Evolutionary conservation across 2,888 invertebrate species (phyloP), one percentile per base, ranked within the genome.

Genomic region (Chrysolina haemoptera): DNA sequence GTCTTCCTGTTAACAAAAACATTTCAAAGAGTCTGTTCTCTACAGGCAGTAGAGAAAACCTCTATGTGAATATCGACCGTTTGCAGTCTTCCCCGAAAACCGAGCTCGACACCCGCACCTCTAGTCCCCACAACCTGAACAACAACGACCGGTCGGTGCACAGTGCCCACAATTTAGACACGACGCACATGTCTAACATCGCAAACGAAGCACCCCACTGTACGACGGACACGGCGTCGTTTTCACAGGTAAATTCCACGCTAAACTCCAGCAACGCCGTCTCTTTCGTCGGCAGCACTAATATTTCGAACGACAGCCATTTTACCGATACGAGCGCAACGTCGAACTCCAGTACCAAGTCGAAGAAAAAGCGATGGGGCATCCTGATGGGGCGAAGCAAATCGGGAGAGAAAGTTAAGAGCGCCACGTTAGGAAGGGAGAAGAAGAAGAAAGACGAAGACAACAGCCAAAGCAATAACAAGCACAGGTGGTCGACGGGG

Each of bases 401-500:
- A 80, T 87, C 88, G 9, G 89, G 88, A 55, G 90, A 90, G 73
- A 90, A 91, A 78, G 90, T 90, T 74, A 91, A 94, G 80, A 92
- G 93, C 76, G 94, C 93, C 0, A 94, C 94, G 5, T 85, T 94
- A 65, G 93, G 94, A 0, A 89, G 94, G 74, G 93, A 93, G 76
- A 90, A 91, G 78, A 88, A 89, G 77, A 90, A 91, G 78, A 88
- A 89, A 82, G 90, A 90, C 73, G 89, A 89, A 81, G 88, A 87
- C 79, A 86, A 89, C 80, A 87, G 89, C 75, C 85, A 85, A 81
- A 88, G 90, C 14, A 90, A 91, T 82, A 87, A 89, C 72, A 90
- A 91, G 80, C 91, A 93, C 84, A 87, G 94, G 59, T 94, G 94
- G 94, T 94, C 93, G 0, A 93, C 93, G 0, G 94, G 93, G 0